Conservation (phyloP, 2,888 invertebrate genomes). For the Noctuana brunneofusca region DNA sequence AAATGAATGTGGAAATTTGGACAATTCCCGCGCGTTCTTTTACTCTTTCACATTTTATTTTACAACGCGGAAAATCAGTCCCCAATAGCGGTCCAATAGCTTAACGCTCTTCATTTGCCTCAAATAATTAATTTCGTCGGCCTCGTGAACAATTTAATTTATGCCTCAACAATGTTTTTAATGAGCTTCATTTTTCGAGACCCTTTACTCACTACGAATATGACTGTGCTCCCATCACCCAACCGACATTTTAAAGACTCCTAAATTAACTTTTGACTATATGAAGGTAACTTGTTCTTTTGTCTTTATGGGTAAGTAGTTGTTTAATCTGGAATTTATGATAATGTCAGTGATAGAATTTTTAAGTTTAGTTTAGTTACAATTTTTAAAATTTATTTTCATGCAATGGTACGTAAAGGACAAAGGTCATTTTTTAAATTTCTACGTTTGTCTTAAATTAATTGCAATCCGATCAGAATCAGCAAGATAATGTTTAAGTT, state of each 20-base stretch:
- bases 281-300: background rate
- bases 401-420: too few relatives aligned
- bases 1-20: constrained; percentile 32
- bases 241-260: background rate
- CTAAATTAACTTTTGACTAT: constrained; percentile 16
- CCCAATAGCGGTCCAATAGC: constrained; percentile 30
- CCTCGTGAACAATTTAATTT: constrained; percentile 33
- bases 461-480: too few relatives aligned
- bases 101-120: constrained; percentile 28
- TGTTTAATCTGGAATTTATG: constrained; percentile 9
- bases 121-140: constrained; percentile 31
- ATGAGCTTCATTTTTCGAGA: constrained; percentile 19
- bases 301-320: too few relatives aligned
- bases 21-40: constrained; percentile 25
- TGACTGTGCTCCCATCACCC: constrained; percentile 15
- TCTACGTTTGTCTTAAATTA: too few relatives aligned
- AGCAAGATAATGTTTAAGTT: too few relatives aligned
- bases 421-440: too few relatives aligned
- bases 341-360: too few relatives aligned
- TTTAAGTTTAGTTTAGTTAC: too few relatives aligned
- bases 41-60: constrained; percentile 29
- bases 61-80: constrained; percentile 26
- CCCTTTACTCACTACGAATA: constrained; percentile 11
- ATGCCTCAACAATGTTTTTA: constrained; percentile 24
- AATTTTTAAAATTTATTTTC: too few relatives aligned